Base-by-base conservation (phyloP, 2,797 vertebrate species). In the Danio aesculapii region DNA sequence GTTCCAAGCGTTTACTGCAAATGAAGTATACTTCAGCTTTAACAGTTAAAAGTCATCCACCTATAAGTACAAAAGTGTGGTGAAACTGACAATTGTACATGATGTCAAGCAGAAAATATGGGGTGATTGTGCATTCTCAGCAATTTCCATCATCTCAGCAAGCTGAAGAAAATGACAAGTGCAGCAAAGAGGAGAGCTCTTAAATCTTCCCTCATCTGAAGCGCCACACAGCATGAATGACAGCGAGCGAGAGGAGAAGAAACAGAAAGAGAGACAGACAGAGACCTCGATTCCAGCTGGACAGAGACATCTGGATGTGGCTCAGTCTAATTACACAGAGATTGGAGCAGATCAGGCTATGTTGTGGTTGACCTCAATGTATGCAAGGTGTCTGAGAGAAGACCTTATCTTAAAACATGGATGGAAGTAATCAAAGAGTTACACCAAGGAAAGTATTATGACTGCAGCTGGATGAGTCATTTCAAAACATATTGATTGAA, bases 141-240 rank as follows among this genome's bases (percentile, higher is more conserved):
- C 30, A 70, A 61, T 70, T 68, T 68, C 44, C 50, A 30, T 67
- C 62, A 67, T 66, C 41, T 12, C 64, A 66, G 49, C 49, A 68
- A 57, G 62, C 14, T 67, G 16, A 77, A 77, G 41, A 77, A 67
- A 67, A 77, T 77, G 52, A 69, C 76, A 78, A 59, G 19, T 50
- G 46, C 49, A 61, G 55, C 55, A 19, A 41, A 50, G 66, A 70
- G 57, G 9, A 77, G 13, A 58, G 14, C 75, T 67, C 63, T 77
- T 46, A 19, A 64, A 9, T 61, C 49, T 13, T 52, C n/a, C 47
- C 16, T 17, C 39, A 62, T 59, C 30, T 39, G 12, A 62, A 59
- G 57, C 7, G 16, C 14, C 13, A 68, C 1, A 21, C 1, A 21
- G 10, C 12, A 75, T 39, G 30, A 66, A 44, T 55, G 39, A 63